These are phyloP conservation scores for Tricholaema leucomelas DNA, from an alignment of 2,113 vertebrate genomes.

Conservation along the genomic window DNA sequence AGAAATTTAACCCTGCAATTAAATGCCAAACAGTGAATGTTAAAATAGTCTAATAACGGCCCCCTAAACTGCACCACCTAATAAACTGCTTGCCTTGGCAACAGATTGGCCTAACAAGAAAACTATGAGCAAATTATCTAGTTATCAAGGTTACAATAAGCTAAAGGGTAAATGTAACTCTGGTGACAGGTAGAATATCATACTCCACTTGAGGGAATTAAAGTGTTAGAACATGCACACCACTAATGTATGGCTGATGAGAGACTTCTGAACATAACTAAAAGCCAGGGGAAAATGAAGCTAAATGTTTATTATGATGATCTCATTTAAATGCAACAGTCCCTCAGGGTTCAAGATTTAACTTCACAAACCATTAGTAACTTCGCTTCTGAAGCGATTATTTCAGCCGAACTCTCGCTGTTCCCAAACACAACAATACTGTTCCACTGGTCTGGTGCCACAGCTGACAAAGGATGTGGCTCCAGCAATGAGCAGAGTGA, in stretches of 20 bases:
- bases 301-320: background rate
- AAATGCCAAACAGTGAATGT: background rate
- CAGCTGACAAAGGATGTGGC: background rate
- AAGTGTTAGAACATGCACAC: background rate
- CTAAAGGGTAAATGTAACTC: background rate
- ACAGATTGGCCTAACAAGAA: background rate
- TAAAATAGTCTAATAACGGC: constrained; percentile 3
- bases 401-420: background rate
- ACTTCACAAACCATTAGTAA: background rate
- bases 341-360: background rate
- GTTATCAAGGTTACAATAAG: background rate
- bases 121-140: background rate
- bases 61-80: background rate
- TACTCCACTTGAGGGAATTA: background rate
- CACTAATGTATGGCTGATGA: background rate
- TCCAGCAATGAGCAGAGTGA: background rate
- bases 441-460: background rate
- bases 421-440: background rate
- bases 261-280: background rate
- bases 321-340: constrained; percentile 22
- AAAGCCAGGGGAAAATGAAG: background rate
- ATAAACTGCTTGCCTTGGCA: constrained; percentile 20
- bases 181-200: background rate
- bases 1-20: constrained; percentile 47
- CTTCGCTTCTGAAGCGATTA: background rate